Conservation (phyloP, 2,113 vertebrate species). For the Serinus canaria region DNA sequence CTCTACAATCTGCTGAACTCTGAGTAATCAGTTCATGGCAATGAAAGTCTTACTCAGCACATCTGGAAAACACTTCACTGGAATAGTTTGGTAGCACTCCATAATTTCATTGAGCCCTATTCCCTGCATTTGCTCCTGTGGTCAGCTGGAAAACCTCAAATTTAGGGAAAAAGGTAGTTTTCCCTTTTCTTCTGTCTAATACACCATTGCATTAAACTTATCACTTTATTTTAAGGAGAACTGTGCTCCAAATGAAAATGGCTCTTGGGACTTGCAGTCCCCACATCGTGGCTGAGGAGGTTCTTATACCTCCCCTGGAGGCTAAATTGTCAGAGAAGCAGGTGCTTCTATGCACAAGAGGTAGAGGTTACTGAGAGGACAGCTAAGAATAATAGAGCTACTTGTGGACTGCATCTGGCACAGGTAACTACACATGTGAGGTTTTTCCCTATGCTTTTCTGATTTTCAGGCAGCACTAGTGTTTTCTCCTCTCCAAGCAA, state of each 20-base stretch:
- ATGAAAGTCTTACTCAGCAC: neutral
- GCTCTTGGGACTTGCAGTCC: neutral
- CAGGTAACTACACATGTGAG: neutral
- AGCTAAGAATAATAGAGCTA: neutral
- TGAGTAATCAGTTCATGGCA: neutral
- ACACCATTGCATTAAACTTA: neutral
- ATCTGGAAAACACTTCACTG: constrained; percentile 3
- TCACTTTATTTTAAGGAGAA: neutral
- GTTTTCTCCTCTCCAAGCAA: neutral
- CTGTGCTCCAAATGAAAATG: neutral
- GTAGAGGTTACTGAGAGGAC: constrained; percentile 34
- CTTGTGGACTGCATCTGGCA: neutral
- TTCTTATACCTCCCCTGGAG: neutral
- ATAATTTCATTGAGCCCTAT: neutral
- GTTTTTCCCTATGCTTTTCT: neutral
- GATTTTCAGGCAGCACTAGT: neutral
- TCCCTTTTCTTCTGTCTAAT: neutral
- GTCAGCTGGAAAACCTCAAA: neutral
- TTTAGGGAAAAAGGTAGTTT: neutral
- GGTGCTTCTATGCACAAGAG: neutral
- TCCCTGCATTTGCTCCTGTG: neutral
- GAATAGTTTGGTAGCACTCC: neutral
- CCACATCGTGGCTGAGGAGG: neutral
- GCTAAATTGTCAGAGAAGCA: neutral
- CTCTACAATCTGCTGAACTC: neutral